Conservation (phyloP, 2,113 vertebrate species). For the Canis aureus region DNA sequence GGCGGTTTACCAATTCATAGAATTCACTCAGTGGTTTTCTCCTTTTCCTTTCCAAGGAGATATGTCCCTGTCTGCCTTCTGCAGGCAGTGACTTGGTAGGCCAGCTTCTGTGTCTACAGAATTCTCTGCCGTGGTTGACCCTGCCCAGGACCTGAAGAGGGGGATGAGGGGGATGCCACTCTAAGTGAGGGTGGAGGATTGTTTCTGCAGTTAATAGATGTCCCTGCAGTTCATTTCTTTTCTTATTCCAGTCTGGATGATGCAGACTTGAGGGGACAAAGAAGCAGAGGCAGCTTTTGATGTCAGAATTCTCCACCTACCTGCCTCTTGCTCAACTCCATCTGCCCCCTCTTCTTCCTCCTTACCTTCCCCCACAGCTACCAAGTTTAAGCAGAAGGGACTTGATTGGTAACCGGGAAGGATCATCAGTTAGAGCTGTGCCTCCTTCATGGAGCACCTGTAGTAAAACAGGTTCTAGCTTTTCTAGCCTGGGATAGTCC, state of each 20-base stretch:
- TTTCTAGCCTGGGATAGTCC: not conserved
- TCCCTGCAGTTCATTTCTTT: not conserved
- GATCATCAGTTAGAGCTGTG: not conserved
- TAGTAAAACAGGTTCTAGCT: not conserved
- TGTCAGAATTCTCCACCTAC: not conserved
- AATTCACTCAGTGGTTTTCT: not conserved
- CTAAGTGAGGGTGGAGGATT: not conserved
- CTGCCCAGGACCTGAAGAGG: not conserved
- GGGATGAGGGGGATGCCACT: not conserved
- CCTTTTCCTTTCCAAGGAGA: not conserved
- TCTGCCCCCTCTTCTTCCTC: not conserved
- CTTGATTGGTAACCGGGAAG: constrained; percentile 4
- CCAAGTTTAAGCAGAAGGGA: not conserved
- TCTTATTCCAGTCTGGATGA: not conserved
- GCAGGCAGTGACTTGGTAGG: not conserved
- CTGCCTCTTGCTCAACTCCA: not conserved
- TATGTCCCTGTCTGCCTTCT: not conserved
- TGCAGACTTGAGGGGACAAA: not conserved
- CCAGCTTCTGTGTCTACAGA: not conserved
- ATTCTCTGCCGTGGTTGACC: not conserved
- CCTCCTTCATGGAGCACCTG: not conserved
- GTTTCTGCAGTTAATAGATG: not conserved
- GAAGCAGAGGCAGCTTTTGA: constrained; percentile 22
- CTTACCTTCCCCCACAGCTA: not conserved
- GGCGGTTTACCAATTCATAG: not conserved